These are phyloP conservation scores for Lucinisca nassula DNA, from an alignment of 2,888 invertebrate species.

Conservation along the genomic window DNA sequence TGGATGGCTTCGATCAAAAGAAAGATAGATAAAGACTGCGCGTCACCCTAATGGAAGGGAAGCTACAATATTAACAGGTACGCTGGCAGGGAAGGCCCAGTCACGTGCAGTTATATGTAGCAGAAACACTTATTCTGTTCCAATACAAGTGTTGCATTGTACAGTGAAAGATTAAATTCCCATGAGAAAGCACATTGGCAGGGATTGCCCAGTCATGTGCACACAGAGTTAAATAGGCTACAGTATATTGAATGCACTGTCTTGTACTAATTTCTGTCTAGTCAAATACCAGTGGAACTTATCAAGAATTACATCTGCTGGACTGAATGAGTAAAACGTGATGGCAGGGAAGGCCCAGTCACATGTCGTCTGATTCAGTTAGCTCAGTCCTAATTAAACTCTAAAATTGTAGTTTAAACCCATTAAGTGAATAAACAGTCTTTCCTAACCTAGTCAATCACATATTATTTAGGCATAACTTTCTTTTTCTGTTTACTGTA, in stretches of 20 bases:
- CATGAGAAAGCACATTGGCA: too few species aligned
- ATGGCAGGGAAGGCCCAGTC: background rate
- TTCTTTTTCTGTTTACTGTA: too few species aligned
- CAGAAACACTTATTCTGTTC: background rate
- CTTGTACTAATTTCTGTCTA: background rate
- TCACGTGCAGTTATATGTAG: background rate
- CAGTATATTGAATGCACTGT: too few species aligned
- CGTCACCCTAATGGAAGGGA: too few species aligned
- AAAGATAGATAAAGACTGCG: conserved; percentile 8
- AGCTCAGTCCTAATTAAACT: too few species aligned
- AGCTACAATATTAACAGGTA: background rate
- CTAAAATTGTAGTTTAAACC: too few species aligned
- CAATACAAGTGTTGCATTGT: background rate
- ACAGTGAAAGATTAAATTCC: too few species aligned
- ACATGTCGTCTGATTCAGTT: too few species aligned
- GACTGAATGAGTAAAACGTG: background rate
- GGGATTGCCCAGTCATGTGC: conserved; percentile 4
- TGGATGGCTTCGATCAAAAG: background rate
- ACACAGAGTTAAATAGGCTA: too few species aligned
- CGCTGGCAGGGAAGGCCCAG: background rate
- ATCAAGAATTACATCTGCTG: background rate
- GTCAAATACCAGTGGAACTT: background rate
- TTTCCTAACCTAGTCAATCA: too few species aligned
- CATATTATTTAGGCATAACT: too few species aligned
- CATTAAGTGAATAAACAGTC: too few species aligned